Base-by-base conservation (phyloP, 2,888 invertebrate species). In the Heteropelma amictum region DNA sequence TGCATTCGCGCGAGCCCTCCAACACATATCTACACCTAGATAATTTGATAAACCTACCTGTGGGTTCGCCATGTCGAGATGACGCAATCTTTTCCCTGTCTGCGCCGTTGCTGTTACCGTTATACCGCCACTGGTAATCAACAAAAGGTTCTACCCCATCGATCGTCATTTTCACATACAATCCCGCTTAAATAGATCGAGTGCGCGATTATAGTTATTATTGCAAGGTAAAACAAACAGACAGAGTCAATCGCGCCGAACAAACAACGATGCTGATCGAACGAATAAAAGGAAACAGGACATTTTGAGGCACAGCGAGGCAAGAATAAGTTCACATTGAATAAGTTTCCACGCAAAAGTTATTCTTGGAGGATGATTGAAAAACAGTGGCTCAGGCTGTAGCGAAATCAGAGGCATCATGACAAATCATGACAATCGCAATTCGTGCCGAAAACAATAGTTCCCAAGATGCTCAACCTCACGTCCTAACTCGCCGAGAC, bases 391-490 rank as follows among this genome's bases (percentile, higher is more conserved):
- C n/a, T n/a, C n/a, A n/a, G 30, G 21, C 6, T 28, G 28, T 49
- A 1, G 19, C 21, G 51, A 35, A 35, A 17, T 17, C 56, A 45
- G 63, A 68, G 10, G 33, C n/a, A 49, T 14, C 17, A 30, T 26
- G 47, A 49, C 14, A 26, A 40, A 42, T 30, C 23, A 63, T 42
- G 68, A 71, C 61, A 56, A 58, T 51, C 38, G 63, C 40, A 45
- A 63, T 58, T 76, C 68, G 67, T 72, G 67, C 71, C 67, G 56
- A 63, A 67, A 76, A 76, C 63, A 68, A 71, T 68, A 63, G 71
- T 58, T 7, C 14, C 33, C 49, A 26, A 54, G 49, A 60, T 35
- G n/a, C 8, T 30, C 53, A 68, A 76, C 45, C 71, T 68, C 71
- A 71, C 67, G 67, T 75, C 38, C 71, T 63, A 53, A 45, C 64